Base-by-base conservation (phyloP, 2,797 vertebrate genomes). In the Liparis tanakae region DNA sequence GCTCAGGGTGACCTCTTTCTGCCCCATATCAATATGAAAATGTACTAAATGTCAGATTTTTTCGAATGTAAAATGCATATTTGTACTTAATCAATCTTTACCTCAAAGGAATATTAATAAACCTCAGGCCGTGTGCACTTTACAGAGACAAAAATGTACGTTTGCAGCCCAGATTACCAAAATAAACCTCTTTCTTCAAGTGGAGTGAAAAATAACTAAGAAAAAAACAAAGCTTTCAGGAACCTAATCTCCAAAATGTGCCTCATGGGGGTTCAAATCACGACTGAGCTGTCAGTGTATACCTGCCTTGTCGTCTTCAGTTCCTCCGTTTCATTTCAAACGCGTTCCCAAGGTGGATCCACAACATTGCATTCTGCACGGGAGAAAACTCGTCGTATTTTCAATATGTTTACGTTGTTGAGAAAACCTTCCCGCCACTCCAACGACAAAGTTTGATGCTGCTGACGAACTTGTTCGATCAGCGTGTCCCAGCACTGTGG, bases 401-500 rank as follows among this genome's bases (percentile, higher is more conserved):
- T 78, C 67, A 68, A 39, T 53, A 20, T 30, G 20, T 72, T 77
- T 64, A 53, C 56, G 63, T 51, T 66, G 80, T 22, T 72, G 76
- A 57, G 72, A 79, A 87, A 87, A 84, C 54, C 7, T 67, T 61
- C 46, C 58, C 10, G 12, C 67, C 54, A 2, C 72, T 73, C 67
- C 66, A 34, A 34, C 46, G 33, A 69, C 25, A 30, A 30, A 30
- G 25, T 30, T 30, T 30, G 25, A 30, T 30, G 25, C 25, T 30
- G 25, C 25, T 30, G 25, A 30, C 25, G 25, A 30, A 30, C 25
- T 30, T 30, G 25, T 30, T 30, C 25, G 25, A 30, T 30, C 25
- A 30, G 25, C 25, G 63, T 72, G 81, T 86, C 76, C 82, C 85
- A 80, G 83, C 82, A 70, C 75, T 60, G 80, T 71, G 78, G 69